Evolutionary conservation across 2,888 invertebrate genomes (phyloP).

Genomic region (Prosopocoilus inquinatus): DNA sequence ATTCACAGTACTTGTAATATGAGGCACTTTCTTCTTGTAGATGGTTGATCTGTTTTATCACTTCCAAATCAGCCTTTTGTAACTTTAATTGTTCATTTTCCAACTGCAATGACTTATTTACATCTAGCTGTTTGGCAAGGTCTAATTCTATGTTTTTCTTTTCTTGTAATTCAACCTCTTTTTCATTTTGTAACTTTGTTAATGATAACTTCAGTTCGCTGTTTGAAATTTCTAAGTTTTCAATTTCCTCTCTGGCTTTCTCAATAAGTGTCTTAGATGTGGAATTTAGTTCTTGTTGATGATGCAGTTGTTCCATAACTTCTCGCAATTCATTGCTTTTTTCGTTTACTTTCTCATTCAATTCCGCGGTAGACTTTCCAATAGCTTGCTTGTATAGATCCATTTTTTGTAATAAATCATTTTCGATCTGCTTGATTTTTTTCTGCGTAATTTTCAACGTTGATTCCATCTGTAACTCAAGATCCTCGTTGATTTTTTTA

Average conservation of each 20-base stretch:
- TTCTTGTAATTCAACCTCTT: background rate
- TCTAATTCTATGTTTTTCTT: constrained; percentile 19
- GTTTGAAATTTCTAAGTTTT: constrained; percentile 18
- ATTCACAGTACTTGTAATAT: constrained; percentile 32
- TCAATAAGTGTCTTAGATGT: constrained; percentile 13
- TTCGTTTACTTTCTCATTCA: constrained; percentile 20
- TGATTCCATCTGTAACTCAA: constrained; percentile 42
- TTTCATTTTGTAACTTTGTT: background rate
- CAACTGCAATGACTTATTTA: constrained; percentile 5
- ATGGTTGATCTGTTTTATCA: constrained; percentile 33
- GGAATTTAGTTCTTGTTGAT: constrained; percentile 16
- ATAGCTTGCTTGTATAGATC: constrained; percentile 24
- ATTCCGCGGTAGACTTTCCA: constrained; percentile 12
- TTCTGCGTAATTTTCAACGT: constrained; percentile 36
- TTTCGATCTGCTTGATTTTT: constrained; percentile 35
- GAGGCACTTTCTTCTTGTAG: constrained; percentile 32
- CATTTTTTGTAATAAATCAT: constrained; percentile 37
- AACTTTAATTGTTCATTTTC: constrained; percentile 10
- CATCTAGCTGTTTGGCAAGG: background rate
- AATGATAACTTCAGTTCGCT: no score
- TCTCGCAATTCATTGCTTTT: constrained; percentile 18
- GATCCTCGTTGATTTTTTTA: constrained; percentile 37
- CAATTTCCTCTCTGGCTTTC: constrained; percentile 10
- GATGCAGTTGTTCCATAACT: constrained; percentile 14
- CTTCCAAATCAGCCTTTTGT: constrained; percentile 28